Conservation (phyloP, 1,140 invertebrate species). For the Ganaspis sp. region DNA sequence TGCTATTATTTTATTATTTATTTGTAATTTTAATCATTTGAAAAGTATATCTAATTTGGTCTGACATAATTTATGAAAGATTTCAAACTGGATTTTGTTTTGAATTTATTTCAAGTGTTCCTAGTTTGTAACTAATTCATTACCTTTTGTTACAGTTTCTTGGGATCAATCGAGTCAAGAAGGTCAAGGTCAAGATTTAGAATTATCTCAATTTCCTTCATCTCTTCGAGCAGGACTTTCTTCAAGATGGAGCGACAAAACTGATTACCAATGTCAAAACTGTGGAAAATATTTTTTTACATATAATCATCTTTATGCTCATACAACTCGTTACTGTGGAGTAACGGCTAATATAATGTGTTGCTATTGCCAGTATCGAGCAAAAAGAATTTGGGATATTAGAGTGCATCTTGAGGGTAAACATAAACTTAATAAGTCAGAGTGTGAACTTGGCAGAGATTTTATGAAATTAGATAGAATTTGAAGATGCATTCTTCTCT, state of each 20-base stretch:
- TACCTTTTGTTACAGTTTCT: slow-evolving; percentile 38
- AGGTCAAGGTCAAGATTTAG: not conserved
- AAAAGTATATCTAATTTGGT: no score
- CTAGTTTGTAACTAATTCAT: slow-evolving; percentile 23
- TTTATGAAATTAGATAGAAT: slow-evolving; percentile 37
- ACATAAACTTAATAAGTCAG: slow-evolving; percentile 41
- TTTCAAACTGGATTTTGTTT: no score
- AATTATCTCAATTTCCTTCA: not conserved
- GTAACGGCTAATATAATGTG: slow-evolving; percentile 43
- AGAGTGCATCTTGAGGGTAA: slow-evolving; percentile 43
- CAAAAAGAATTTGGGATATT: slow-evolving; percentile 50
- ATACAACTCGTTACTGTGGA: slow-evolving; percentile 60
- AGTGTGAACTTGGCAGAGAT: slow-evolving; percentile 39
- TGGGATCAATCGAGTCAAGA: slow-evolving; percentile 11
- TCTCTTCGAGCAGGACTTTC: not conserved
- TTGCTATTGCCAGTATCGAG: slow-evolving; percentile 42
- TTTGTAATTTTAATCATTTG: no score
- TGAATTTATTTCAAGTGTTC: no score
- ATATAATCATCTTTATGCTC: slow-evolving; percentile 73
- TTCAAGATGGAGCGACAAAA: not conserved
- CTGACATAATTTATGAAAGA: no score
- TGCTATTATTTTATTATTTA: no score
- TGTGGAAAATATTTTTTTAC: slow-evolving; percentile 76
- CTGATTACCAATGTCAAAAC: slow-evolving; percentile 35
- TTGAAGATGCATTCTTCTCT: not conserved